A percentile compares a stretch with the other conserved stretches of the same genome.
Evolutionary conservation across 2,888 invertebrate genomes (phyloP).

Genomic region (Spilarctia lutea): DNA sequence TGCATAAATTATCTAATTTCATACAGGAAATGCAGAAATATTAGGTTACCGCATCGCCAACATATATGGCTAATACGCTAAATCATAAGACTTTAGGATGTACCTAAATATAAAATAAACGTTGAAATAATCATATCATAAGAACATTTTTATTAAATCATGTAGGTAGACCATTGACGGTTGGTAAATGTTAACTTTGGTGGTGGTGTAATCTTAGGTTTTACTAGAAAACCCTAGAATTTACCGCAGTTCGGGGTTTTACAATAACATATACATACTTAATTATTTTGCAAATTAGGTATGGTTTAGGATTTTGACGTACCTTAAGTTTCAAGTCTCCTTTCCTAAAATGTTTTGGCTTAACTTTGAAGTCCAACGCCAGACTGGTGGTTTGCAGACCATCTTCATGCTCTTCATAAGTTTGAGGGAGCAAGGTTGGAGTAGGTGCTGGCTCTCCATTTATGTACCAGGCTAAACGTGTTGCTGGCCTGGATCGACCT

Average conservation of each 20-base stretch:
- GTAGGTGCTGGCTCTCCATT: conserved; percentile 92
- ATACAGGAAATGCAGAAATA: no score
- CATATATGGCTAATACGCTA: no score
- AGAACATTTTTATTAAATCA: no score
- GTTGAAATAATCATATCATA: background rate
- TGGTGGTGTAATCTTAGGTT: background rate
- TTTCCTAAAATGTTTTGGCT: conserved; percentile 92
- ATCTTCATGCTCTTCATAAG: conserved; percentile 81
- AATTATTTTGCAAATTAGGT: background rate
- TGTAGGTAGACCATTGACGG: no score
- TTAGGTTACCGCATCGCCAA: no score
- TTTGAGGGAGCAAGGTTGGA: conserved; percentile 80
- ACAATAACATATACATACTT: background rate
- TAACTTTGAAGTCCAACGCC: conserved; percentile 93
- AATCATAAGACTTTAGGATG: no score
- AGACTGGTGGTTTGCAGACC: conserved; percentile 92
- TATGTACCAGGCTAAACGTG: conserved; percentile 94
- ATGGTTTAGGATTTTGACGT: conserved; percentile 39
- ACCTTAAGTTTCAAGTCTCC: conserved; percentile 95
- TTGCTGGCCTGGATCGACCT: conserved; percentile 93
- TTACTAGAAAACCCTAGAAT: background rate
- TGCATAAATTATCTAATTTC: no score
- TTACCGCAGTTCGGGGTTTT: no score
- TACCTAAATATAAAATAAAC: no score
- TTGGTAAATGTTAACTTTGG: no score